These are phyloP conservation scores for Donacobius atricapilla DNA, from an alignment of 2,113 vertebrate genomes.

Conservation along the genomic window DNA sequence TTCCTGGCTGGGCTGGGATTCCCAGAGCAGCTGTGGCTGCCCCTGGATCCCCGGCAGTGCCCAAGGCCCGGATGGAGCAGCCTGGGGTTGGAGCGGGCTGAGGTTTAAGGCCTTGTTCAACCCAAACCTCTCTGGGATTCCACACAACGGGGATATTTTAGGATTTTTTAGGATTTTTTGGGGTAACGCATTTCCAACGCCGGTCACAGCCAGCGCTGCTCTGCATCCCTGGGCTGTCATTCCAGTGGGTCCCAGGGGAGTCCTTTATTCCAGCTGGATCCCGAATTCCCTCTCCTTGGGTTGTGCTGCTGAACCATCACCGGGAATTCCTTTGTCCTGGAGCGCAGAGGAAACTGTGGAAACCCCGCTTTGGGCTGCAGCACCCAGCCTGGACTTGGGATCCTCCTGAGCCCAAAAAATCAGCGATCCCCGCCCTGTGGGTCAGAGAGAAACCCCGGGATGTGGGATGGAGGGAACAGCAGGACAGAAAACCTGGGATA, in stretches of 20 bases:
- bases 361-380: not conserved
- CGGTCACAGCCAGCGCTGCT: rapidly evolving
- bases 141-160: rapidly evolving
- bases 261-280: not conserved
- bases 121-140: too few species aligned
- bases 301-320: not conserved
- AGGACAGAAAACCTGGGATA: not conserved
- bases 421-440: not conserved
- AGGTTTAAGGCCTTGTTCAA: rapidly evolving
- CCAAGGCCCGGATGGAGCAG: not conserved
- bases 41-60: not conserved
- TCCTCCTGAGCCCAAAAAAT: not conserved
- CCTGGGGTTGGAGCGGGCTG: rapidly evolving
- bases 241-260: rapidly evolving
- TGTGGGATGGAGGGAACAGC: not conserved
- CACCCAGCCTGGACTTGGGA: not conserved
- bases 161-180: rapidly evolving
- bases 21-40: not conserved
- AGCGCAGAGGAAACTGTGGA: rapidly evolving
- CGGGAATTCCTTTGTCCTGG: not conserved
- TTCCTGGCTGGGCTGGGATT: not conserved
- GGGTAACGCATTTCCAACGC: not conserved
- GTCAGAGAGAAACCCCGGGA: not conserved
- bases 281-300: not conserved
- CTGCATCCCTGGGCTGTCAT: not conserved